Base-by-base conservation (phyloP, 1,140 invertebrate genomes). In the Drosophila miranda region DNA sequence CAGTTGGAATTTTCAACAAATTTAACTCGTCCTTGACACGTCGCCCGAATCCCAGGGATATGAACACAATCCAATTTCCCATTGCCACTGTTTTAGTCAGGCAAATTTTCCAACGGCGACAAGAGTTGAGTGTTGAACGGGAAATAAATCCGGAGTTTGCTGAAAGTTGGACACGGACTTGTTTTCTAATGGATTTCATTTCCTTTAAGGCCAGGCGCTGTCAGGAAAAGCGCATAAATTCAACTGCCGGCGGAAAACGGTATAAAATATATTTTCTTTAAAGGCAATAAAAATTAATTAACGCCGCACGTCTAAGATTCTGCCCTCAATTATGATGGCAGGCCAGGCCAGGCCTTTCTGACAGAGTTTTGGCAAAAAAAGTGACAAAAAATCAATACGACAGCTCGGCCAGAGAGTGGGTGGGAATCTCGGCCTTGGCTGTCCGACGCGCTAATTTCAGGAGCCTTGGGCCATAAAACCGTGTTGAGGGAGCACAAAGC, bases 231-330 rank as follows among this genome's bases (percentile, higher is more conserved):
- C 44, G 61, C 60, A 80, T 75, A 76, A 60, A 67, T 80, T 72
- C 48, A 80, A 69, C 49, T 55, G 44, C 21, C 53, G 43, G 30
- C 67, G 28, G 8, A 55, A 62, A 58, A 45, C 7, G 38, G 26
- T 41, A 45, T 54, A 34, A 79, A 68, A 56, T 60, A 52, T 43
- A 56, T 45, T 56, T 64, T 72, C 59, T 78, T 70, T 83, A 78
- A 77, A 70, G 58, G 30, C 78, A 78, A 82, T 82, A 78, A 78
- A 82, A 82, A 78, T 82, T 82, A 82, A 82, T 82, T 83, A 78
- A 61, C 51, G 48, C 52, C 50, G 42, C 57, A 62, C 61, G 60
- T 62, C 61, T 60, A 58, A 79, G 77, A 73, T 79, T 60, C 51
- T 56, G 64, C 60, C 70, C 57, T 78, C 76, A 82, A 82, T 83